Evolutionary conservation across 2,113 vertebrate species (phyloP).

Genomic region (Murina feae): DNA sequence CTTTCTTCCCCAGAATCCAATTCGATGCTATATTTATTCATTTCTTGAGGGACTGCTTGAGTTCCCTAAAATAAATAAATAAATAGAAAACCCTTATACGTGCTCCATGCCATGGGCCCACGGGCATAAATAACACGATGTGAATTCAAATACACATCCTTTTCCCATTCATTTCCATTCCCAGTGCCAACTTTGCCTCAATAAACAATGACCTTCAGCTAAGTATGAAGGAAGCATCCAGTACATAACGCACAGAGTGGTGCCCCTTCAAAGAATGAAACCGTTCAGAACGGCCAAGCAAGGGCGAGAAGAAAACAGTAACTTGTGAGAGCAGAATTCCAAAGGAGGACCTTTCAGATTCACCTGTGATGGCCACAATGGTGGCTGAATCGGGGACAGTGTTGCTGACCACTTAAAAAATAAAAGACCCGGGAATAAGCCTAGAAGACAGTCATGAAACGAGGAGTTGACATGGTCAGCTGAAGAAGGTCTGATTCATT

Average conservation of each 20-base stretch:
- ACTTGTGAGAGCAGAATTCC: not conserved
- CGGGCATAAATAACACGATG: constrained; percentile 59
- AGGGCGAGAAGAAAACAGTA: not conserved
- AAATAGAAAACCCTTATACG: constrained; percentile 36
- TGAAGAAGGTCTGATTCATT: not conserved
- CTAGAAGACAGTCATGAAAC: not conserved
- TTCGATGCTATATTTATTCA: not conserved
- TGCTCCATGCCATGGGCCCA: constrained; percentile 45
- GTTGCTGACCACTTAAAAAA: not conserved
- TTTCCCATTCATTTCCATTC: constrained; percentile 69
- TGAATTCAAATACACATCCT: constrained; percentile 69
- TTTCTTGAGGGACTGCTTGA: constrained; percentile 25
- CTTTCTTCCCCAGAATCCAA: constrained; percentile 25
- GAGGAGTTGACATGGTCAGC: not conserved
- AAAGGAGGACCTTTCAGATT: not conserved
- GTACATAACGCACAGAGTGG: not conserved
- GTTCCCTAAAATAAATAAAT: not conserved
- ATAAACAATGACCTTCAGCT: constrained; percentile 65
- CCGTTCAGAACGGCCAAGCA: not conserved
- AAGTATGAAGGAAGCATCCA: constrained; percentile 51
- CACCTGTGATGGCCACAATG: not conserved
- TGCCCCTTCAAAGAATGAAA: constrained; percentile 34
- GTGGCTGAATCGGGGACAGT: not conserved
- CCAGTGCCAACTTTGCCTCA: constrained; percentile 63
- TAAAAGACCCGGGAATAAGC: not conserved